These are phyloP conservation scores for Podabrus alpinus DNA, from an alignment of 2,888 invertebrate genomes.

Conservation along the genomic window DNA sequence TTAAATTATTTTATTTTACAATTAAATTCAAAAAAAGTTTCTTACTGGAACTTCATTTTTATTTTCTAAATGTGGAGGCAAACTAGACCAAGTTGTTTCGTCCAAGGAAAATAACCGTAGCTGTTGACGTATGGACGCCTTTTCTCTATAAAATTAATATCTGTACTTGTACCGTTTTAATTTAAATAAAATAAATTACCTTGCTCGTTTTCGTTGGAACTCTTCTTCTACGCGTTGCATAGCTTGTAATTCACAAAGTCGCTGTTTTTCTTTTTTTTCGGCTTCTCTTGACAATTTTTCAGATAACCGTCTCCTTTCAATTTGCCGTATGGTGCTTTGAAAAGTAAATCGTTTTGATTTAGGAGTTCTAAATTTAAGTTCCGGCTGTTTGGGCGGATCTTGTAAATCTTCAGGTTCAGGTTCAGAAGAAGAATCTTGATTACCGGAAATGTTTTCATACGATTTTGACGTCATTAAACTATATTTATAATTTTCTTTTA, in stretches of 20 bases:
- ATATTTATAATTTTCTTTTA: slow-evolving; percentile 15
- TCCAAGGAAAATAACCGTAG: slow-evolving; percentile 72
- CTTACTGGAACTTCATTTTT: slow-evolving; percentile 42
- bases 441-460: slow-evolving; percentile 55
- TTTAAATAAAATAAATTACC: slow-evolving; percentile 35
- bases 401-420: slow-evolving; percentile 52
- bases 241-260: slow-evolving; percentile 77
- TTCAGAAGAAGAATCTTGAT: slow-evolving; percentile 38
- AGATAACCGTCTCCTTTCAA: slow-evolving; percentile 73
- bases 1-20: slow-evolving; percentile 13
- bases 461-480: slow-evolving; percentile 53
- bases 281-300: slow-evolving; percentile 78
- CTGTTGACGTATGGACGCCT: slow-evolving; percentile 76
- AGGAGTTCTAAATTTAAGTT: slow-evolving; percentile 22
- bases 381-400: slow-evolving; percentile 42
- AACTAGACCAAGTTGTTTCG: slow-evolving; percentile 61
- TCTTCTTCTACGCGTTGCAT: slow-evolving; percentile 87
- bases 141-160: slow-evolving; percentile 58
- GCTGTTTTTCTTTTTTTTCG: slow-evolving; percentile 75
- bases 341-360: slow-evolving; percentile 76
- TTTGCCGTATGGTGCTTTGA: slow-evolving; percentile 82
- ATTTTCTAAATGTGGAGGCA: slow-evolving; percentile 57
- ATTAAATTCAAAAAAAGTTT: slow-evolving; percentile 9
- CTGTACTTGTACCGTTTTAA: not conserved
- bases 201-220: slow-evolving; percentile 81